These are phyloP conservation scores for Telmatochromis brachygnathus DNA, from an alignment of 2,113 vertebrate genomes.

Conservation along the genomic window DNA sequence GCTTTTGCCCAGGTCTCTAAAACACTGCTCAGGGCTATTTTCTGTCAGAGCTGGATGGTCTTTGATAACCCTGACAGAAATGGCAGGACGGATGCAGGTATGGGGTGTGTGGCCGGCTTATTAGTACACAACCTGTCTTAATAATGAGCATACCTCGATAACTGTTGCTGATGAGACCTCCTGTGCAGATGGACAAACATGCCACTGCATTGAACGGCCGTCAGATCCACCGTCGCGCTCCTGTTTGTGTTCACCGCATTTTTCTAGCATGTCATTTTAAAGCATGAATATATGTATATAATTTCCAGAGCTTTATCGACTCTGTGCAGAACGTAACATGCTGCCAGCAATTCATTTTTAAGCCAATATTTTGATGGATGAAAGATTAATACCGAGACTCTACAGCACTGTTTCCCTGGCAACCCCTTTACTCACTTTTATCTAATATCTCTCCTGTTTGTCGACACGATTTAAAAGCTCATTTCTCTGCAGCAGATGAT, in stretches of 20 bases:
- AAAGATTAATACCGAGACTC: conserved; percentile 51
- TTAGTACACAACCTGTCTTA: background rate
- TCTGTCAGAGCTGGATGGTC: background rate
- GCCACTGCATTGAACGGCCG: background rate
- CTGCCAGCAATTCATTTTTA: conserved; percentile 32
- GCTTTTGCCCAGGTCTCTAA: background rate
- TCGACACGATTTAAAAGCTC: conserved; percentile 19
- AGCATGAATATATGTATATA: background rate
- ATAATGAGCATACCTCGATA: conserved; percentile 5
- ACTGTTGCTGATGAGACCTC: background rate
- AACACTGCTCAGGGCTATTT: conserved; percentile 8
- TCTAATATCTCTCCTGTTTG: conserved; percentile 49
- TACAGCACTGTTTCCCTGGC: conserved; percentile 68
- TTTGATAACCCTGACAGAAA: conserved; percentile 32
- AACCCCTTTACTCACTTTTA: conserved; percentile 57
- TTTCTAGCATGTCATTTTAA: background rate
- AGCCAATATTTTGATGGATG: conserved; percentile 59
- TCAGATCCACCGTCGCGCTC: background rate
- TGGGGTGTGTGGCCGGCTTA: background rate
- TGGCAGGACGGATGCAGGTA: background rate
- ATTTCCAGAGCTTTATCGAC: background rate
- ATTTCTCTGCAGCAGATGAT: conserved; percentile 5
- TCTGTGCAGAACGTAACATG: background rate
- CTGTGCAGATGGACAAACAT: background rate
- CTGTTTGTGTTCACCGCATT: background rate